Conservation (phyloP, 2,113 vertebrate genomes). For the Picathartes gymnocephalus region DNA sequence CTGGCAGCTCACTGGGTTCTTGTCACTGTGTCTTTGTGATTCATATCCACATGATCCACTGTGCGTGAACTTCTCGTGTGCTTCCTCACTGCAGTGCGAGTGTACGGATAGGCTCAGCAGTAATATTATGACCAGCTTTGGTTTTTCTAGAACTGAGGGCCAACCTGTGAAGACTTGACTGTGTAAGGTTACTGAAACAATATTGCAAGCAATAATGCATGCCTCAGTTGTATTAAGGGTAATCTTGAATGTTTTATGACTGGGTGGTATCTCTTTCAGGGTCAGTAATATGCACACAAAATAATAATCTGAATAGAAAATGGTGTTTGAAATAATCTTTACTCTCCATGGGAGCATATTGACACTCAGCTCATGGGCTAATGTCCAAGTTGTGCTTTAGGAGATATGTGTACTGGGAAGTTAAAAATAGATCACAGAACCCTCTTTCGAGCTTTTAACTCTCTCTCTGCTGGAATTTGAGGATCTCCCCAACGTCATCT, state of each 20-base stretch:
- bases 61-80: neutral
- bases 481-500: rapidly evolving
- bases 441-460: neutral
- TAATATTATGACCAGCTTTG: neutral
- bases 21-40: neutral
- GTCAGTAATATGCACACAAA: neutral
- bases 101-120: neutral
- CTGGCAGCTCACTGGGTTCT: neutral
- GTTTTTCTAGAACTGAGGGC: neutral
- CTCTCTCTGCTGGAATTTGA: neutral
- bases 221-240: neutral
- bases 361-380: neutral
- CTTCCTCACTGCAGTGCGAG: neutral
- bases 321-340: neutral
- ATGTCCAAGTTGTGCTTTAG: neutral
- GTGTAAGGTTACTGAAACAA: neutral
- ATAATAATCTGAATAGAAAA: neutral
- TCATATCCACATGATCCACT: neutral
- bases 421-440: slow-evolving; percentile 11
- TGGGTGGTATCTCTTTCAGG: neutral
- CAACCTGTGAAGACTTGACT: neutral
- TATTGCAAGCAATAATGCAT: neutral
- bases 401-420: neutral
- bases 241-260: neutral
- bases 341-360: neutral